A percentile compares a stretch with the other conserved stretches of the same genome.
Conservation (phyloP, 2,113 vertebrate species). For the Fukomys damarensis region DNA sequence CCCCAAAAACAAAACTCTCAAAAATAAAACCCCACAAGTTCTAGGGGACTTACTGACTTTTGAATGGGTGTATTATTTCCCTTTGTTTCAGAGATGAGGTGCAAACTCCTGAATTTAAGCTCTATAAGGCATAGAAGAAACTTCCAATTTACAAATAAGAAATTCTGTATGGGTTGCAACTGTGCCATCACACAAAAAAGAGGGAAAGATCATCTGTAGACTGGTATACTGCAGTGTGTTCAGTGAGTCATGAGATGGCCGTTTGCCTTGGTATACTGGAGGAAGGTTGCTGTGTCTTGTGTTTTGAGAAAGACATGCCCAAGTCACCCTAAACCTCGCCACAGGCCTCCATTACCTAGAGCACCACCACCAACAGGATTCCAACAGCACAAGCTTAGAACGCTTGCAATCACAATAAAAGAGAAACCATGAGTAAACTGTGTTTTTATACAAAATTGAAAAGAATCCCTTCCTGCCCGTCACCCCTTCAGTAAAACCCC, state of each 20-base stretch:
- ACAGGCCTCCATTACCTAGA: slow-evolving; percentile 80
- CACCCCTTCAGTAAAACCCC: slow-evolving; percentile 68
- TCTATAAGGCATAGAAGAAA: slow-evolving; percentile 92
- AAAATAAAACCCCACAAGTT: not conserved
- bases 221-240: slow-evolving; percentile 82
- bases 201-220: slow-evolving; percentile 83
- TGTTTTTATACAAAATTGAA: slow-evolving; percentile 85
- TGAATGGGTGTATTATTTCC: slow-evolving; percentile 78
- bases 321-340: slow-evolving; percentile 79
- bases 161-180: slow-evolving; percentile 85
- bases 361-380: slow-evolving; percentile 73
- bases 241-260: slow-evolving; percentile 81
- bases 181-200: slow-evolving; percentile 78
- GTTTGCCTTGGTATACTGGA: slow-evolving; percentile 79
- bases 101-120: slow-evolving; percentile 86
- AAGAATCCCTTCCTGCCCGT: slow-evolving; percentile 79
- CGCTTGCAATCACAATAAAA: slow-evolving; percentile 83
- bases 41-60: slow-evolving; percentile 66
- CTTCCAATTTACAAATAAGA: slow-evolving; percentile 80
- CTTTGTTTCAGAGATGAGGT: slow-evolving; percentile 86
- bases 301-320: slow-evolving; percentile 80
- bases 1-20: no score
- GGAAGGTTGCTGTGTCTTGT: slow-evolving; percentile 61
- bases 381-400: slow-evolving; percentile 82
- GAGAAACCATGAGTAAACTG: slow-evolving; percentile 85